Evolutionary conservation across 2,888 invertebrate species (phyloP).

Genomic region (Dorcus parallelipipedus): DNA sequence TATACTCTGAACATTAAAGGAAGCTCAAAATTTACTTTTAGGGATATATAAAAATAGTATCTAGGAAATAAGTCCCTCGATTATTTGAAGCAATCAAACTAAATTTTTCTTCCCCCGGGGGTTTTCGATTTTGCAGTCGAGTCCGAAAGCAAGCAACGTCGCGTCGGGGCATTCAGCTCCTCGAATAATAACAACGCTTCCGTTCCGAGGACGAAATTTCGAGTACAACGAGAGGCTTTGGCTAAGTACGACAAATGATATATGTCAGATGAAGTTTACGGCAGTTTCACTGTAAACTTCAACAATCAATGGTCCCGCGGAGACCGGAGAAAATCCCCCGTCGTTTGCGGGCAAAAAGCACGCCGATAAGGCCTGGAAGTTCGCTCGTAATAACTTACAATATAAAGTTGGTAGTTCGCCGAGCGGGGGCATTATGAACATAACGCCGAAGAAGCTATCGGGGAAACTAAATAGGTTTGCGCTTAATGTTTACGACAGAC

Average conservation of each 20-base stretch:
- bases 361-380: constrained; percentile 13
- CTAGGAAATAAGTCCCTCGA: too few species aligned
- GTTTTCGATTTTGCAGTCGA: neutral
- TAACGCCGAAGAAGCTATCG: neutral
- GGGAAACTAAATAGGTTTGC: too few species aligned
- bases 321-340: constrained; percentile 13
- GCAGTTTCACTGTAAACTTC: constrained; percentile 17
- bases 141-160: neutral
- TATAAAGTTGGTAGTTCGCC: constrained; percentile 4
- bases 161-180: neutral
- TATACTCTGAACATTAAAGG: too few species aligned
- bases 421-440: neutral
- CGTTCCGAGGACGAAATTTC: neutral
- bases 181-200: neutral
- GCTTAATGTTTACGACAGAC: too few species aligned
- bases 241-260: constrained; percentile 8
- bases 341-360: constrained; percentile 8
- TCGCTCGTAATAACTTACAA: constrained; percentile 9
- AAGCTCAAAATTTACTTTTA: too few species aligned
- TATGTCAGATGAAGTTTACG: constrained; percentile 14
- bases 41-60: too few species aligned
- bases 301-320: constrained; percentile 16
- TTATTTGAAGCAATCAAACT: too few species aligned
- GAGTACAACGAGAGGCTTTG: constrained; percentile 4
- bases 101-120: too few species aligned